Evolutionary conservation across 2,113 vertebrate genomes (phyloP).

Genomic region (Conger conger): DNA sequence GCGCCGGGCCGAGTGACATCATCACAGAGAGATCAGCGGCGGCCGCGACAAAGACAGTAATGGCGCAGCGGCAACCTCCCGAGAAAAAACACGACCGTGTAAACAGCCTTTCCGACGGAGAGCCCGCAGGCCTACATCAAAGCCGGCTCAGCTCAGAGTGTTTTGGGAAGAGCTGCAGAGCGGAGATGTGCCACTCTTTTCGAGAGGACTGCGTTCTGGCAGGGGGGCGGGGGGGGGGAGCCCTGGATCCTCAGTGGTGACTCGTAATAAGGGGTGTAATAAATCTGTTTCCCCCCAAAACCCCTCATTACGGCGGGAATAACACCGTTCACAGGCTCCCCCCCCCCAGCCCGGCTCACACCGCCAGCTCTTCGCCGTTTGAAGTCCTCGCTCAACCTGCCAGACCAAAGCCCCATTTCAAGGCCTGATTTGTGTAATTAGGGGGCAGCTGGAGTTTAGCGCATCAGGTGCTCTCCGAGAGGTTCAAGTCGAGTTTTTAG

Average conservation of each 20-base stretch:
- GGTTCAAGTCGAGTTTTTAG: background rate
- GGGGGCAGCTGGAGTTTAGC: constrained; percentile 16
- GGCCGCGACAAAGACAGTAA: background rate
- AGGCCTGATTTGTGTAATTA: constrained; percentile 23
- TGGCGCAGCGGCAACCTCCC: background rate
- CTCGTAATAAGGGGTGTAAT: constrained; percentile 40
- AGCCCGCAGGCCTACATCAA: background rate
- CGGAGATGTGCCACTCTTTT: background rate
- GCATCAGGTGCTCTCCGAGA: constrained; percentile 23
- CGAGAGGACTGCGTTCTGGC: background rate
- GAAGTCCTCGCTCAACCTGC: constrained; percentile 9
- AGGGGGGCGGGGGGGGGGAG: background rate
- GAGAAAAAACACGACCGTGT: background rate
- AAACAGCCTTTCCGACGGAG: background rate
- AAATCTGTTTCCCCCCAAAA: constrained; percentile 37
- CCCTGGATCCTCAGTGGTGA: constrained; percentile 31
- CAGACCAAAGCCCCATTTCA: constrained; percentile 12
- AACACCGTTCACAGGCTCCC: constrained; percentile 25
- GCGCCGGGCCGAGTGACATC: background rate
- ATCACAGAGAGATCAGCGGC: background rate
- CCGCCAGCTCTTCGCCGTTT: background rate
- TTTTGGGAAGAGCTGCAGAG: background rate
- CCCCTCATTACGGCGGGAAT: constrained; percentile 43
- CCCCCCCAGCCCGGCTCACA: background rate
- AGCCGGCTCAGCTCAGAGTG: background rate